Conservation (phyloP, 1,140 invertebrate species). For the Dendroctonus ponderosae region DNA sequence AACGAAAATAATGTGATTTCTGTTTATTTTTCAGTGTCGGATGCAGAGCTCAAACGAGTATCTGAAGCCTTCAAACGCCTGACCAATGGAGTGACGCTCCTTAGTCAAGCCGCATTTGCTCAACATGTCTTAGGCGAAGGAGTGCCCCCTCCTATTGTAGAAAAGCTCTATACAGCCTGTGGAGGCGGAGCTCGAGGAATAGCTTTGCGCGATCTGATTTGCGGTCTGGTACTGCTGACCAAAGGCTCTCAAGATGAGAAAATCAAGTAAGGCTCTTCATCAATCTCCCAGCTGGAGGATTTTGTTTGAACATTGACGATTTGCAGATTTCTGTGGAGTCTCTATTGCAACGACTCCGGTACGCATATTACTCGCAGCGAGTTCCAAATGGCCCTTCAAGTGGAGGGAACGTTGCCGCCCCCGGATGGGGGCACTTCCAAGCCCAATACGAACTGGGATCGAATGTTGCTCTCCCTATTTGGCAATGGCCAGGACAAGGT, state of each 20-base stretch:
- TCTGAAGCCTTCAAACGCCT: slow-evolving; percentile 83
- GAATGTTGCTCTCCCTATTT: slow-evolving; percentile 56
- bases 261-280: slow-evolving; percentile 66
- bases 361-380: slow-evolving; percentile 74
- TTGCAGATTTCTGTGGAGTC: slow-evolving; percentile 73
- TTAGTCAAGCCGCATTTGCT: slow-evolving; percentile 73
- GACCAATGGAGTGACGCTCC: slow-evolving; percentile 64
- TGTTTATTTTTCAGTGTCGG: slow-evolving; percentile 64
- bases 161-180: slow-evolving; percentile 77
- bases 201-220: slow-evolving; percentile 76
- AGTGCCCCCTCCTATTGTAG: slow-evolving; percentile 73
- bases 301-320: background rate
- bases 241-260: slow-evolving; percentile 81
- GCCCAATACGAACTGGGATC: slow-evolving; percentile 46
- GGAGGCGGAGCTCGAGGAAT: slow-evolving; percentile 80
- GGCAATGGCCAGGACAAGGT: slow-evolving; percentile 57
- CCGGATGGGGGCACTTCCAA: slow-evolving; percentile 34
- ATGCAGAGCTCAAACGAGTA: slow-evolving; percentile 74
- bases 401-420: slow-evolving; percentile 52
- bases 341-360: slow-evolving; percentile 80
- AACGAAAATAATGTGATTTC: background rate
- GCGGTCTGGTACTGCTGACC: slow-evolving; percentile 79
- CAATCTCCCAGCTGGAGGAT: background rate
- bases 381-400: slow-evolving; percentile 67
- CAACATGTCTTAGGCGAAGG: slow-evolving; percentile 81